Conservation (phyloP, 2,113 vertebrate species). For the Otocyon megalotis region DNA sequence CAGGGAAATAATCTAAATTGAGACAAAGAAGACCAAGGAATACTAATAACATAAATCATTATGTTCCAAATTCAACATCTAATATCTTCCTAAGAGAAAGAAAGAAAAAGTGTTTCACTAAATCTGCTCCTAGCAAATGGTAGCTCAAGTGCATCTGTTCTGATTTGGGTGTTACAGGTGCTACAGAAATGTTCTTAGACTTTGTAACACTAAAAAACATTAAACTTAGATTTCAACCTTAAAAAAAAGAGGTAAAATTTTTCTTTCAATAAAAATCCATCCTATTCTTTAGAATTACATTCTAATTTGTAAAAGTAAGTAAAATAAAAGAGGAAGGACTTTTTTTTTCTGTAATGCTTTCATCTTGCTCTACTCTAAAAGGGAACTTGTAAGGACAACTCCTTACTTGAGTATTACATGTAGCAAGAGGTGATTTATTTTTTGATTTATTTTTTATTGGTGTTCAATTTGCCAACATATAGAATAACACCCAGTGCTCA, state of each 20-base stretch:
- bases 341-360: background rate
- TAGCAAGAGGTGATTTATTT: too few species aligned
- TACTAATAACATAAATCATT: background rate
- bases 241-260: background rate
- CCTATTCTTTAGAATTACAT: background rate
- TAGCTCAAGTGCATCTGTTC: background rate
- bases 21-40: background rate
- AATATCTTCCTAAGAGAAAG: background rate
- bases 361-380: background rate
- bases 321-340: background rate
- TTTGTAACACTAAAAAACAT: background rate
- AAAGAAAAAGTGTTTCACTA: background rate
- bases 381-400: background rate
- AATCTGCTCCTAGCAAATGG: background rate
- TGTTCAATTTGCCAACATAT: too few species aligned
- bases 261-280: conserved; percentile 9
- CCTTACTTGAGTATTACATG: background rate
- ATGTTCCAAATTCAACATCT: background rate
- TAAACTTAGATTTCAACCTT: too few species aligned
- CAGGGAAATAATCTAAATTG: background rate
- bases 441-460: too few species aligned
- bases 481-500: too few species aligned
- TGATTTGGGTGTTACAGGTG: background rate
- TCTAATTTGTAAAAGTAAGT: conserved; percentile 22
- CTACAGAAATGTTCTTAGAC: background rate